These are phyloP conservation scores for Hypomecis atomaria DNA, from an alignment of 2,888 invertebrate species.

Conservation along the genomic window DNA sequence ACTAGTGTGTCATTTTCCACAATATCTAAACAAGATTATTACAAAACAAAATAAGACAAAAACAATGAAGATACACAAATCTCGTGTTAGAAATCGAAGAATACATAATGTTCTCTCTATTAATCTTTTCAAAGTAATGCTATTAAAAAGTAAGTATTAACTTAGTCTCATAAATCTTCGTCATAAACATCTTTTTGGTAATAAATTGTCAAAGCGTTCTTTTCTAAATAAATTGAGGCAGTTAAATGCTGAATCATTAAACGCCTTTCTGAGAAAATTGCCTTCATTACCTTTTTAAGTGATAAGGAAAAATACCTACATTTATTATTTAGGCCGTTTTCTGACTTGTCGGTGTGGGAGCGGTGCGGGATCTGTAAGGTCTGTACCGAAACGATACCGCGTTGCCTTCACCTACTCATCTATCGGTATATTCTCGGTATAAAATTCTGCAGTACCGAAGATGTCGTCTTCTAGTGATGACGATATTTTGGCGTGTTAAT, in stretches of 20 bases:
- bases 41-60: too few species aligned
- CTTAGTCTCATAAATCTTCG: conserved; percentile 10
- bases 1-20: too few species aligned
- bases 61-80: not conserved
- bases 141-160: conserved; percentile 6
- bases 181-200: conserved; percentile 22
- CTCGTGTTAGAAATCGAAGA: not conserved
- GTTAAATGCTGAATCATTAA: conserved; percentile 30
- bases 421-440: too few species aligned
- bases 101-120: not conserved
- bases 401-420: too few species aligned
- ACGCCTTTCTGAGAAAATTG: conserved; percentile 23
- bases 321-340: conserved; percentile 21
- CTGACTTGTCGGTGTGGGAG: too few species aligned
- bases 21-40: too few species aligned
- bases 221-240: conserved; percentile 25
- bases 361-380: too few species aligned
- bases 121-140: not conserved
- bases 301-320: conserved; percentile 18
- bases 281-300: conserved; percentile 22
- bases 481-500: too few species aligned
- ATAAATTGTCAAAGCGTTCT: conserved; percentile 22
- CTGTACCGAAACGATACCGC: too few species aligned
- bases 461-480: too few species aligned
- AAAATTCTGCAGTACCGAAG: too few species aligned